Base-by-base conservation (phyloP, 2,797 vertebrate genomes). In the Liasis olivaceus region DNA sequence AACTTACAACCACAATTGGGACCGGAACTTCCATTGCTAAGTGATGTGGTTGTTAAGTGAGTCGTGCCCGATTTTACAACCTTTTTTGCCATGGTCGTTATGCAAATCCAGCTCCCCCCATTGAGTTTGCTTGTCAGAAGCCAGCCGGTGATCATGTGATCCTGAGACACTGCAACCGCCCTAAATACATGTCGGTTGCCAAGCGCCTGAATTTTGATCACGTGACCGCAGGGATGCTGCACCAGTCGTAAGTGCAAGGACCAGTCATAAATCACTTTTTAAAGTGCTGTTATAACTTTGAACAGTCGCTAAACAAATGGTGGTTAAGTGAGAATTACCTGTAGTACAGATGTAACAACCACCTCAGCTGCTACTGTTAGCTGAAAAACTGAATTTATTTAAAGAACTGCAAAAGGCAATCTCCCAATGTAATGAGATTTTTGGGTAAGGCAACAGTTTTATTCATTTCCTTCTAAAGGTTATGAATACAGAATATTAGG, bases 371-470 rank as follows among this genome's bases (percentile, higher is more conserved):
- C 36, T 81, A 4, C 11, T 47, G 36, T 36, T 81, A 4, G 20
- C 1, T 8, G 8, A 81, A 81, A 36, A 47, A 22, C 11, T 47
- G 72, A 42, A 81, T 47, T 22, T 22, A 9, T 7, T 81, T 81
- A 36, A 81, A 42, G 17, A 42, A 24, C 1, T 9, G 9, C 51
- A 54, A 22, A 42, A 77, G 36, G 17, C 7, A 0, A 28, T 2
- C 3, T 24, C 1, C 22, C 60, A 24, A 64, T 14, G 1, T 22
- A 20, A 63, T 20, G 24, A 42, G 31, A 54, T 87, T 66, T 77
- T 66, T 92, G 92, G 87, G 47, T 90, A 24, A 96, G 15, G 95
- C 15, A 94, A 93, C 62, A n/a, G 15, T 85, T 97, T 97, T 97
- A 97, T 97, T 97, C 11, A 90, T 90, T 28, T 90, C 69, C 87